Conservation (phyloP, 92 coral and sea anemone genomes). For the Zoanthus solanderi region DNA sequence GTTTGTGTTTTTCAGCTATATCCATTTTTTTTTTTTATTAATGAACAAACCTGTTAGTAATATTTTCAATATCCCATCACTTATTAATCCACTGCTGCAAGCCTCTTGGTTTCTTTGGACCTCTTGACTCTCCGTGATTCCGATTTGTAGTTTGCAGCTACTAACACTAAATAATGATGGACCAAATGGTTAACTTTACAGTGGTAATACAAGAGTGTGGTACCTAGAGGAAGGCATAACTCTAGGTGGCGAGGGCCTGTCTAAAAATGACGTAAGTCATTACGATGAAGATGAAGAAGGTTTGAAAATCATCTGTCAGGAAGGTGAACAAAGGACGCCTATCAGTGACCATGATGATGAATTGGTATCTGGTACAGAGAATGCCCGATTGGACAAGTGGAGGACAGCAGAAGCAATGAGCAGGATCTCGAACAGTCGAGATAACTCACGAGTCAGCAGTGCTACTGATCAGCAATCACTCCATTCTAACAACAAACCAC, state of each 20-base stretch:
- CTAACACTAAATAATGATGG: too few relatives aligned
- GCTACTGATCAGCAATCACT: constrained; percentile 58
- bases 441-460: constrained; percentile 83
- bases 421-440: constrained; percentile 65
- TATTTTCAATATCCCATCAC: too few relatives aligned
- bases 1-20: too few relatives aligned
- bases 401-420: constrained; percentile 78
- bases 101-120: too few relatives aligned
- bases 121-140: too few relatives aligned
- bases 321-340: constrained; percentile 22
- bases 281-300: background rate
- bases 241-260: background rate
- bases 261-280: background rate
- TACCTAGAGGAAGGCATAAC: constrained; percentile 17
- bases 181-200: background rate
- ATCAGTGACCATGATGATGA: constrained; percentile 57
- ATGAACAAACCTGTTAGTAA: too few relatives aligned
- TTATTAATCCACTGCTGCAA: too few relatives aligned
- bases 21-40: too few relatives aligned
- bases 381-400: constrained; percentile 92
- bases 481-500: constrained; percentile 53
- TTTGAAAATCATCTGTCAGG: background rate
- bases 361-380: constrained; percentile 91
- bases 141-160: too few relatives aligned
- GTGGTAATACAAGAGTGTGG: constrained; percentile 21